These are phyloP conservation scores for Zeus faber DNA, from an alignment of 2,113 vertebrate genomes.

Conservation along the genomic window DNA sequence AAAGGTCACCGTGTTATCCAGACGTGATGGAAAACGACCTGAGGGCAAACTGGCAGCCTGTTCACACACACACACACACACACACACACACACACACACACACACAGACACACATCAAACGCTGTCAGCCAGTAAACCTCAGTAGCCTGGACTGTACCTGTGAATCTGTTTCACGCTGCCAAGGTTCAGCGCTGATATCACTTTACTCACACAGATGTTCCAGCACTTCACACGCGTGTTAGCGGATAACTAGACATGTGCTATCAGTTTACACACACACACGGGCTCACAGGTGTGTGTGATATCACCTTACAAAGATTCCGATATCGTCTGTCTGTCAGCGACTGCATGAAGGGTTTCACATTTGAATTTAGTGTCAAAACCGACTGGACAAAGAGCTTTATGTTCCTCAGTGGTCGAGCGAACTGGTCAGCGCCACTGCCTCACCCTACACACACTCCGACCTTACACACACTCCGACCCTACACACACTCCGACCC, in stretches of 20 bases:
- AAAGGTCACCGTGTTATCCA: conserved; percentile 33
- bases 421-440: too few species aligned
- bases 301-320: conserved; percentile 27
- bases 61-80: conserved; percentile 14
- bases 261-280: conserved; percentile 8
- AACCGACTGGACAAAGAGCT: too few species aligned
- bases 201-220: too few species aligned
- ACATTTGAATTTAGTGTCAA: too few species aligned
- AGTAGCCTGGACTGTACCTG: conserved; percentile 57
- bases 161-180: conserved; percentile 45
- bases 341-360: too few species aligned
- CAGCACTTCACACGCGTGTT: too few species aligned
- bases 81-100: conserved; percentile 10
- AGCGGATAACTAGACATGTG: too few species aligned
- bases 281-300: conserved; percentile 27
- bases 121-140: conserved; percentile 51
- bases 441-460: too few species aligned
- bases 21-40: conserved; percentile 60
- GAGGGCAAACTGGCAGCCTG: conserved; percentile 19
- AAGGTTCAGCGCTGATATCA: too few species aligned
- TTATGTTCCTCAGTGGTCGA: too few species aligned
- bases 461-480: too few species aligned
- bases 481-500: too few species aligned
- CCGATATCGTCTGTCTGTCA: not conserved
- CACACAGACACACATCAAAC: conserved; percentile 45